Percentiles rank a stretch among this genome's conserved stretches.
phyloP scores from a whole-genome alignment of 1,140 invertebrate species.

The Zaprionus nigranus region DNA sequence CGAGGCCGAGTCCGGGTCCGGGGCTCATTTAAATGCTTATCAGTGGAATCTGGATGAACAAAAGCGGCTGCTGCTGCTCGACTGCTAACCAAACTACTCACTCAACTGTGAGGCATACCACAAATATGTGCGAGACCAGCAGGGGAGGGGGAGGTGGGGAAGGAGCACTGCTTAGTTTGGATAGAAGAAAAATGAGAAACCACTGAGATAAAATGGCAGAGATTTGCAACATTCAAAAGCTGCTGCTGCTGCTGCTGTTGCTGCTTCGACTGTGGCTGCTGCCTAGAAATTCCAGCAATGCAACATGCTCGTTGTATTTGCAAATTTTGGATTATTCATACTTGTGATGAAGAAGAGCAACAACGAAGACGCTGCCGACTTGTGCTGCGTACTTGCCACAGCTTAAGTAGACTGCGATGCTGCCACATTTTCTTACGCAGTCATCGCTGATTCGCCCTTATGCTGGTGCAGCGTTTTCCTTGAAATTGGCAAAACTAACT shows the following conservation, averaged over 20 bases:
- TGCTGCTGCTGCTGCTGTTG: conserved; percentile 47
- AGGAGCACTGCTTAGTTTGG: conserved; percentile 48
- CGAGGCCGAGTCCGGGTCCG: conserved; percentile 11
- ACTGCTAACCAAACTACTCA: conserved; percentile 74
- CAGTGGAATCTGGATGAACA: conserved; percentile 80
- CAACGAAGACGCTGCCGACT: conserved; percentile 27
- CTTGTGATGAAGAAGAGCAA: conserved; percentile 56
- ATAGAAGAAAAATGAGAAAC: conserved; percentile 79
- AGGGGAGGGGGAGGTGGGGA: conserved; percentile 6
- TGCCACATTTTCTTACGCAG: conserved; percentile 65
- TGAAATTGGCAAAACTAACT: conserved; percentile 76
- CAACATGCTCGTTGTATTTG: conserved; percentile 67
- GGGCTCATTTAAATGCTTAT: conserved; percentile 83
- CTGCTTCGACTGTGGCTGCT: conserved; percentile 27
- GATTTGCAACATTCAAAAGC: conserved; percentile 79
- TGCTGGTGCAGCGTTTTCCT: conserved; percentile 61
- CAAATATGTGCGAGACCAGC: conserved; percentile 50
- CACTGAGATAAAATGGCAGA: conserved; percentile 80
- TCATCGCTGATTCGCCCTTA: conserved; percentile 55
- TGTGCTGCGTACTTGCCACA: conserved; percentile 62
- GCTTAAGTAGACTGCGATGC: conserved; percentile 61
- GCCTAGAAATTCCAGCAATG: conserved; percentile 68
- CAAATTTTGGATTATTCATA: conserved; percentile 81
- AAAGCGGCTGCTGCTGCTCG: conserved; percentile 67
- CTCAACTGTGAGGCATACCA: conserved; percentile 62